These are phyloP conservation scores for Chromoteleia sp. DNA, from an alignment of 2,888 invertebrate genomes.

Conservation along the genomic window DNA sequence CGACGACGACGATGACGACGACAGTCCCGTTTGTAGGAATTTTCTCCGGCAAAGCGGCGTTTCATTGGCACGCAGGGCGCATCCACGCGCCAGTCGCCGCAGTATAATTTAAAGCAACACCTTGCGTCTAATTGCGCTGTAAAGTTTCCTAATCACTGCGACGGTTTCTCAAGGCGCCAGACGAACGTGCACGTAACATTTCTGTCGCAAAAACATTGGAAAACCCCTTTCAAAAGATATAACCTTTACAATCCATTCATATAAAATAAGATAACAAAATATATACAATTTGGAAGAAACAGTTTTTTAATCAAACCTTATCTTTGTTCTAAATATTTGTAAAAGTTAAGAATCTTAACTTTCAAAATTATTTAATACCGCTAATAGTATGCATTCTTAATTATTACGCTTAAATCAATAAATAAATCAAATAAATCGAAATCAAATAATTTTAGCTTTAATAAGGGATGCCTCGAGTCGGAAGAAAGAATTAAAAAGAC, in stretches of 20 bases:
- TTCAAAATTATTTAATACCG: too few species aligned
- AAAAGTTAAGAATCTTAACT: too few species aligned
- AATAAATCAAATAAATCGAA: background rate
- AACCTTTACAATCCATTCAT: too few species aligned
- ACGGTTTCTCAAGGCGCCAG: constrained; percentile 73
- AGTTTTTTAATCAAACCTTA: too few species aligned
- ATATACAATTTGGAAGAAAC: too few species aligned
- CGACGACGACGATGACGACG: constrained; percentile 14
- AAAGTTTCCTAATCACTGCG: constrained; percentile 81
- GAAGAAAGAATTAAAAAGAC: background rate
- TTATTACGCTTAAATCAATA: too few species aligned
- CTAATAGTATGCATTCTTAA: too few species aligned
- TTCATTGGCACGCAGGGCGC: constrained; percentile 77
- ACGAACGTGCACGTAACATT: constrained; percentile 8
- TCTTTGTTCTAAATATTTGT: too few species aligned
- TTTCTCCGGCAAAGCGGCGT: constrained; percentile 76
- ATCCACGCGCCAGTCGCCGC: constrained; percentile 73
- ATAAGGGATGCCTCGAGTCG: too few species aligned
- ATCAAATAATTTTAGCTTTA: too few species aligned
- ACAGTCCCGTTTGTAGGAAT: constrained; percentile 69
- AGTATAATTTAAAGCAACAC: constrained; percentile 73
- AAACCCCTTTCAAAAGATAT: background rate
- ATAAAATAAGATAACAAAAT: too few species aligned
- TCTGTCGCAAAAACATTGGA: constrained; percentile 14
- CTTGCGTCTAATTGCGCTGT: constrained; percentile 79